phyloP scores from a whole-genome alignment of 2,113 vertebrate genomes.

The Chionomys nivalis region DNA sequence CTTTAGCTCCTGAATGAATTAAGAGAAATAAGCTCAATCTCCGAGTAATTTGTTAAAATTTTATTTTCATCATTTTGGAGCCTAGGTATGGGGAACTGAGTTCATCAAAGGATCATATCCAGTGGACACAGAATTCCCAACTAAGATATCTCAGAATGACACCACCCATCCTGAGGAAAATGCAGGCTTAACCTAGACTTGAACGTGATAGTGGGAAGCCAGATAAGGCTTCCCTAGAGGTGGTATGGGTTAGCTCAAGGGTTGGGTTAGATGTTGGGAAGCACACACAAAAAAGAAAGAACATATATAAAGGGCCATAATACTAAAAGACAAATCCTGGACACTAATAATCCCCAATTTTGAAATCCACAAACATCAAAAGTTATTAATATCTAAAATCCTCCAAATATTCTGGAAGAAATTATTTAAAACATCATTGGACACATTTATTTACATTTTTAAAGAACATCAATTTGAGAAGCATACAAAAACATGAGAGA shows the following conservation, averaged over 20 bases:
- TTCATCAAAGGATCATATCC: not conserved
- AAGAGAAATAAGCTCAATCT: constrained; percentile 4
- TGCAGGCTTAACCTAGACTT: not conserved
- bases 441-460: not conserved
- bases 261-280: not conserved
- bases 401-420: not conserved
- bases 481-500: not conserved
- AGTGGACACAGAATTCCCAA: not conserved
- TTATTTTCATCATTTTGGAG: not conserved
- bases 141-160: not conserved
- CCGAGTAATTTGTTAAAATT: constrained; percentile 57
- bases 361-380: not conserved
- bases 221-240: not conserved
- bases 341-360: not conserved
- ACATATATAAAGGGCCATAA: not conserved
- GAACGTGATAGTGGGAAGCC: not conserved
- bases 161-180: not conserved
- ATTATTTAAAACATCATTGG: not conserved
- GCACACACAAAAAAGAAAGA: not conserved
- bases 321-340: not conserved
- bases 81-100: not conserved
- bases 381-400: not conserved
- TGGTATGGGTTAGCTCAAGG: not conserved
- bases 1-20: constrained; percentile 34
- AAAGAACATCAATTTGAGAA: not conserved